A percentile compares a stretch with the other conserved stretches of the same genome.
Conservation (phyloP, 2,888 invertebrate genomes). For the Pocota personata region DNA sequence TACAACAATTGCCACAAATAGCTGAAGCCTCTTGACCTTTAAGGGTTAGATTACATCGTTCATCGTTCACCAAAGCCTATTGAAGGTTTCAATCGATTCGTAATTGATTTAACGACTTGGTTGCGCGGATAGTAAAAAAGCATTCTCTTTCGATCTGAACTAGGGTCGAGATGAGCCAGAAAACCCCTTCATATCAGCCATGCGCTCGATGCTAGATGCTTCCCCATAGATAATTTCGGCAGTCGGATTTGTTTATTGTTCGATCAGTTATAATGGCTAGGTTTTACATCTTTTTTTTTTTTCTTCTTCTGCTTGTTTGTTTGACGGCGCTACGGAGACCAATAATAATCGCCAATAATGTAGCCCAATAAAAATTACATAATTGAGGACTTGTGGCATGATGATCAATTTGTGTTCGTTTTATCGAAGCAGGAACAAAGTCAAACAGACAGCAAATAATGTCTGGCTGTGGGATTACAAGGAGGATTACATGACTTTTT, state of each 20-base stretch:
- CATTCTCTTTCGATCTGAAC: constrained; percentile 48
- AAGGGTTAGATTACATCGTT: constrained; percentile 69
- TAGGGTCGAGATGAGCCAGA: constrained; percentile 32
- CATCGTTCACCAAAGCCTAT: constrained; percentile 24
- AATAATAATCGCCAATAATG: constrained; percentile 64
- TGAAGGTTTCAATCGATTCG: constrained; percentile 55
- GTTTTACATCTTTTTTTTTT: too few species aligned
- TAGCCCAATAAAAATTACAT: constrained; percentile 72
- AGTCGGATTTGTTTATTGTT: constrained; percentile 62
- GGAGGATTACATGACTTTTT: constrained; percentile 62
- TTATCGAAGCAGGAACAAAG: constrained; percentile 69
- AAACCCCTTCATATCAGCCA: constrained; percentile 15
- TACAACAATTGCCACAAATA: constrained; percentile 29
- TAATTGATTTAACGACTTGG: constrained; percentile 66
- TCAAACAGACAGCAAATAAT: constrained; percentile 31
- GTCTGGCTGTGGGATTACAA: constrained; percentile 19
- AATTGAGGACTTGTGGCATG: constrained; percentile 69
- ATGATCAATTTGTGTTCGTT: constrained; percentile 64
- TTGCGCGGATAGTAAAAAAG: neutral
- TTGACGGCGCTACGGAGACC: neutral
- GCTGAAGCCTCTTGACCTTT: constrained; percentile 57
- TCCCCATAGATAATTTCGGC: constrained; percentile 48
- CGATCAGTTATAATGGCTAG: constrained; percentile 42
- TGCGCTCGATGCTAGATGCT: neutral
- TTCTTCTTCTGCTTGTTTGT: neutral